Conservation (phyloP, 2,113 vertebrate species). For the Regulus satrapa region DNA sequence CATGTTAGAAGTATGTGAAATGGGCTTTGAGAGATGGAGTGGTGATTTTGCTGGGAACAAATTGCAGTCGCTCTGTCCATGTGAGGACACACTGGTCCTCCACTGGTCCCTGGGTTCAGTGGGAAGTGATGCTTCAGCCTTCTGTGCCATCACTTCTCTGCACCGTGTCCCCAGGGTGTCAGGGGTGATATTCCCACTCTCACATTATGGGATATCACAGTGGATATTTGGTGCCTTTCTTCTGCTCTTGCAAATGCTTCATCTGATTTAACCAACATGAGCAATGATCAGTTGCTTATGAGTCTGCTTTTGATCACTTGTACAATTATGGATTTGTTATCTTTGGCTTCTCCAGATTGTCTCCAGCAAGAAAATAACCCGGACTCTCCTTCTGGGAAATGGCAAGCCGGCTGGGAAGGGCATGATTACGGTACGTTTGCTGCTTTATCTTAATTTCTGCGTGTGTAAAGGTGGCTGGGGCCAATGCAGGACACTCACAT, state of each 20-base stretch:
- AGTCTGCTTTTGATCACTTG: background rate
- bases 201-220: no score
- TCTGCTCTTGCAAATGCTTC: background rate
- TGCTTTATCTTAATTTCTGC: background rate
- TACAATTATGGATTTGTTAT: background rate
- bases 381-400: slow-evolving; percentile 86
- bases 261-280: background rate
- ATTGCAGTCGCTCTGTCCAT: background rate
- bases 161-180: fast-evolving
- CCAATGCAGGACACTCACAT: background rate
- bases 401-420: slow-evolving; percentile 97
- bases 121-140: background rate
- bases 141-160: background rate
- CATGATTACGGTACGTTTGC: slow-evolving; percentile 81
- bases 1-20: background rate
- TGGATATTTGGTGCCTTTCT: fast-evolving
- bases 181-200: background rate
- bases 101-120: background rate
- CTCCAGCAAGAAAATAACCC: slow-evolving; percentile 96
- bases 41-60: background rate
- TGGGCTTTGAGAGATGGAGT: background rate
- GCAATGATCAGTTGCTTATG: background rate
- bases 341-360: slow-evolving; percentile 81
- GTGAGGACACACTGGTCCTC: background rate
- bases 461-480: background rate